phyloP scores from a whole-genome alignment of 2,797 vertebrate genomes.

The Brotula barbata region DNA sequence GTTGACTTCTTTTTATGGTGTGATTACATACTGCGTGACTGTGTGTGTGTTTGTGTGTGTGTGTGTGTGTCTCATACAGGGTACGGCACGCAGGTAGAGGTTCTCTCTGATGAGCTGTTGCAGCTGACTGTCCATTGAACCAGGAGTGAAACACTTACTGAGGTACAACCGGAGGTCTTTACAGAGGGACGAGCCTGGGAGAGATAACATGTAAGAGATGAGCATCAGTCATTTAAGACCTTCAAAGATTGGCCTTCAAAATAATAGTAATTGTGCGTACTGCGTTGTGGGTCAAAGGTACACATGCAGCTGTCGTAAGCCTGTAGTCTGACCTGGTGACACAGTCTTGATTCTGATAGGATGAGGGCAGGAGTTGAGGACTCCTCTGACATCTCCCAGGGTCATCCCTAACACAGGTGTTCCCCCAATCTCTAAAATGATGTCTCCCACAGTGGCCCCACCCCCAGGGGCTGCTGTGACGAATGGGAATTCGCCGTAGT shows the following conservation, averaged over 20 bases:
- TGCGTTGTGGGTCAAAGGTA: too few species aligned
- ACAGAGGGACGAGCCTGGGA: conserved; percentile 77
- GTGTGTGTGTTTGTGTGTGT: not conserved
- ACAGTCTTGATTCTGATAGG: conserved; percentile 84
- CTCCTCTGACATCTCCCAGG: conserved; percentile 80
- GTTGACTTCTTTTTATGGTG: too few species aligned
- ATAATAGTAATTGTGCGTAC: too few species aligned
- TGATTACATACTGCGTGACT: too few species aligned
- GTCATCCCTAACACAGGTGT: conserved; percentile 84
- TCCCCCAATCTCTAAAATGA: conserved; percentile 82
- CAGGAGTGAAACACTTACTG: conserved; percentile 99
- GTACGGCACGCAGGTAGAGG: conserved; percentile 98
- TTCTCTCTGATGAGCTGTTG: conserved; percentile 99
- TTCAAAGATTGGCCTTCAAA: too few species aligned
- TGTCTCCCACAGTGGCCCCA: conserved; percentile 77
- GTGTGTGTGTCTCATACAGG: conserved; percentile 78
- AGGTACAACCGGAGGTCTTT: conserved; percentile 96
- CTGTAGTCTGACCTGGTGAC: too few species aligned
- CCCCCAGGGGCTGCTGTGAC: conserved; percentile 79
- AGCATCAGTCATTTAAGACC: too few species aligned
- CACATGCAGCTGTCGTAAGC: conserved; percentile 60
- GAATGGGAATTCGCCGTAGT: conserved; percentile 84
- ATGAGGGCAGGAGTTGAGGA: conserved; percentile 82
- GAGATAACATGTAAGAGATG: conserved; percentile 13
- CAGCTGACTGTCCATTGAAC: conserved; percentile 96